Conservation (phyloP, 2,113 vertebrate species). For the Chiloscyllium plagiosum region DNA sequence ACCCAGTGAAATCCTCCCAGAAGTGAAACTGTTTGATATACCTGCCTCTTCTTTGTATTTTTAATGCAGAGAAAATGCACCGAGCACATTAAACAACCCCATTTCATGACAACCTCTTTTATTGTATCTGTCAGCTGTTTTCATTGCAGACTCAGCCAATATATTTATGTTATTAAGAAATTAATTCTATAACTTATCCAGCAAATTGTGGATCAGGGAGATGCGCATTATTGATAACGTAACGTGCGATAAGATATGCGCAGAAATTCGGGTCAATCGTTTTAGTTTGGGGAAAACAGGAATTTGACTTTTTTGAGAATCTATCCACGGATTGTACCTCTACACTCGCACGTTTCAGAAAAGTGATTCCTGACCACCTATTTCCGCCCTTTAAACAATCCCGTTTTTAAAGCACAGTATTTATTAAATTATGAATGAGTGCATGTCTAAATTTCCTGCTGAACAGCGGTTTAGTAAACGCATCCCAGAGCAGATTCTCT, state of each 20-base stretch:
- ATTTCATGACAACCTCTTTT: not conserved
- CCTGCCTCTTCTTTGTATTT: not conserved
- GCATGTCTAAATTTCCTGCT: not conserved
- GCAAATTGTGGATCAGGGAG: not conserved
- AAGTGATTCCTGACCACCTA: too few relatives aligned
- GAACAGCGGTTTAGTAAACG: not conserved
- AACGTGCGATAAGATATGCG: not conserved
- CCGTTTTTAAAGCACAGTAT: not conserved
- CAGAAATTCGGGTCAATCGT: not conserved
- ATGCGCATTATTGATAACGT: not conserved
- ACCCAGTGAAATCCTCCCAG: not conserved
- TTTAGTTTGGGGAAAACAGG: not conserved
- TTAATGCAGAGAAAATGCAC: not conserved
- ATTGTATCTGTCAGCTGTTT: not conserved
- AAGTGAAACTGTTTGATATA: not conserved
- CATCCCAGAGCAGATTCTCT: not conserved
- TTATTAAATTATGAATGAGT: not conserved
- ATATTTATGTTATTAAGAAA: not conserved
- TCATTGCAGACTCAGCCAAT: conserved; percentile 13
- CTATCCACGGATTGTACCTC: too few relatives aligned
- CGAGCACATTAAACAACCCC: not conserved
- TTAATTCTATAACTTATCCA: not conserved
- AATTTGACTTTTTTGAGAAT: not conserved
- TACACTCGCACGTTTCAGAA: too few relatives aligned
- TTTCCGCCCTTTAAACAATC: not conserved